Base-by-base conservation (phyloP, 1,140 invertebrate species). In the Sarcophaga peregrina region DNA sequence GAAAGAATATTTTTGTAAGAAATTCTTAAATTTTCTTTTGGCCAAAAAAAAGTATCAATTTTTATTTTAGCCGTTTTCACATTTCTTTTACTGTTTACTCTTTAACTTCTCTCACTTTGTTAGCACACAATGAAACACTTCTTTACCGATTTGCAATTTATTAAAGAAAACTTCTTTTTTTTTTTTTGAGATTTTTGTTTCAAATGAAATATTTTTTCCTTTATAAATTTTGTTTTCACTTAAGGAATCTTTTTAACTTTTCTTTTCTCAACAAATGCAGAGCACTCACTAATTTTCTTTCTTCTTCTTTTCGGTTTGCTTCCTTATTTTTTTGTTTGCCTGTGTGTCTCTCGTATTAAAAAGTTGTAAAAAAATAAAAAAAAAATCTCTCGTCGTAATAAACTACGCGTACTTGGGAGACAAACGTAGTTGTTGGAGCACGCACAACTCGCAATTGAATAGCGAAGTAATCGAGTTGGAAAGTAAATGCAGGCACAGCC, bases 371-470 rank as follows among this genome's bases (percentile, higher is more conserved):
- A 68, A 68, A 68, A 68, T 17, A 68, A 68, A 68, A 25, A 20
- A 10, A 13, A n/a, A 11, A 73, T 73, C 8, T 11, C 72, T 76
- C 13, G 74, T 47, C 15, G 25, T 37, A 76, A 46, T 9, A 76
- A 76, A 47, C 74, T 47, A 76, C 74, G 62, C 74, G 74, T 17
- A n/a, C 15, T 8, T 37, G 46, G 25, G n/a, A 47, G 5, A 9
- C 8, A 47, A 76, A 76, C 45, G 45, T 47, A 76, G 74, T 76
- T 76, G 74, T 76, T 76, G 74, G 74, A 76, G 74, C 74, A 76
- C 74, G 45, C 74, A 50, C 74, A n/a, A 17, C 74, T 76, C 74
- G 74, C 74, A 76, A 47, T 76, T 76, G 74, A 76, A 76, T 76
- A 9, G 74, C 6, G 15, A n/a, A 20, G n/a, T 68, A 68, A 68